Base-by-base conservation (phyloP, 2,797 vertebrate genomes). In the Gymnothorax reevesii region DNA sequence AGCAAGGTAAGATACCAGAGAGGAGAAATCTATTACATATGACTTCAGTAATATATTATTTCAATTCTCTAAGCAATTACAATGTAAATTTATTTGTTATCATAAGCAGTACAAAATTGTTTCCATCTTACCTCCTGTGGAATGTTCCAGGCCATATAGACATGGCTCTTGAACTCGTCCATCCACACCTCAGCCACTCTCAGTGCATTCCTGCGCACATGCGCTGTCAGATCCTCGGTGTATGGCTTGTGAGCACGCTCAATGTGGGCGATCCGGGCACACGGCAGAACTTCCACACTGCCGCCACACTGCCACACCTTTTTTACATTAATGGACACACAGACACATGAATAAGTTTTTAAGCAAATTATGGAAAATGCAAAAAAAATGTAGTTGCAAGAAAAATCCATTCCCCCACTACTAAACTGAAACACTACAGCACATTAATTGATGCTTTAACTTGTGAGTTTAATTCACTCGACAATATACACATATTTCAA, bases 101-200 rank as follows among this genome's bases (percentile, higher is more conserved):
- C 33, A 42, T 42, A 42, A 42, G 33, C 33, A 20, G 60, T 20
- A 64, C 60, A 64, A 64, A 64, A 64, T 64, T 88, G 84, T 85
- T 71, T 57, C 82, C 10, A 84, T 87, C 96, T 93, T 90, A 99
- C 98, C 97, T 99, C 98, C 89, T 97, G 96, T 0, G 98, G 98
- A 86, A 99, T 96, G 92, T 99, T 99, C 98, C 98, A 99, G 0
- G 98, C 98, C 98, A 99, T 99, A 87, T 99, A 99, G 75, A 99
- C 98, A 0, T 99, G 98, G 87, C 96, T 99, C 93, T 98, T 99
- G 88, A 99, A 99, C 91, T 99, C 98, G 54, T 99, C 98, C 98
- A 99, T 99, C 98, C 98, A 99, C 87, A 99, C 98, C 88, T 99
- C 98, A 0, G 98, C 98, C 84, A 98, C 97, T 87, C 98, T 94